A percentile compares a stretch with the other conserved stretches of the same genome.
Conservation (phyloP, 2,797 vertebrate genomes). For the Paedocypris micromegethes region DNA sequence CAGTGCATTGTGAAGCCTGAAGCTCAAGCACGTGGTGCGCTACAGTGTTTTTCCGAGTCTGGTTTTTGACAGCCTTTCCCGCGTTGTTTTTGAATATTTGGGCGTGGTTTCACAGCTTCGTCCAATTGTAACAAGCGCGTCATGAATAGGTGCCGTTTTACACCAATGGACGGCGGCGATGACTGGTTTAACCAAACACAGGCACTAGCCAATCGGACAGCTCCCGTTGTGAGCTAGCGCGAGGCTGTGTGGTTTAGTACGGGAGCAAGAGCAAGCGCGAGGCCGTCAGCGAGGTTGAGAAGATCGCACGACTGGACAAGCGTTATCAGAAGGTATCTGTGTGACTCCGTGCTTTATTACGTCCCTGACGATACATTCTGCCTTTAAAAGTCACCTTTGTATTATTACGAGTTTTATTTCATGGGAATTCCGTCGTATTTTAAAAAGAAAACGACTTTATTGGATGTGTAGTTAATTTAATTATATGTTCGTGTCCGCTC, state of each 20-base stretch:
- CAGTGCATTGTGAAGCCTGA: neutral
- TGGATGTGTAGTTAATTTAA: neutral
- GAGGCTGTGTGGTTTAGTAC: constrained; percentile 64
- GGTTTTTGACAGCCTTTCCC: constrained; percentile 34
- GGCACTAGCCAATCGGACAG: constrained; percentile 77
- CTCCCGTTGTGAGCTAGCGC: constrained; percentile 86
- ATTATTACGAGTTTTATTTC: neutral
- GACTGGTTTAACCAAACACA: constrained; percentile 78
- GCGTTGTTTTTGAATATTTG: constrained; percentile 61
- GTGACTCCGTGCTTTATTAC: neutral
- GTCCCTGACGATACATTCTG: neutral
- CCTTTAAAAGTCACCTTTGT: neutral
- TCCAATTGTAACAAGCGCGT: constrained; percentile 56
- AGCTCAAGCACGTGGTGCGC: constrained; percentile 7
- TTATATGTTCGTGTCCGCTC: neutral
- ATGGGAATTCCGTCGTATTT: neutral
- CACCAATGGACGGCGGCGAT: constrained; percentile 71
- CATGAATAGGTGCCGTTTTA: constrained; percentile 62
- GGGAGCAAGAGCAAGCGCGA: constrained; percentile 37
- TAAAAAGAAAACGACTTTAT: neutral
- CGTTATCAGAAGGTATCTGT: constrained; percentile 26
- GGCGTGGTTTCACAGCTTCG: constrained; percentile 52
- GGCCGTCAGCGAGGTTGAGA: constrained; percentile 36
- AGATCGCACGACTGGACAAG: constrained; percentile 6
- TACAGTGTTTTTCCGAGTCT: constrained; percentile 10